Evolutionary conservation across 2,797 vertebrate genomes (phyloP).

Genomic region (Meriones psammophilus): DNA sequence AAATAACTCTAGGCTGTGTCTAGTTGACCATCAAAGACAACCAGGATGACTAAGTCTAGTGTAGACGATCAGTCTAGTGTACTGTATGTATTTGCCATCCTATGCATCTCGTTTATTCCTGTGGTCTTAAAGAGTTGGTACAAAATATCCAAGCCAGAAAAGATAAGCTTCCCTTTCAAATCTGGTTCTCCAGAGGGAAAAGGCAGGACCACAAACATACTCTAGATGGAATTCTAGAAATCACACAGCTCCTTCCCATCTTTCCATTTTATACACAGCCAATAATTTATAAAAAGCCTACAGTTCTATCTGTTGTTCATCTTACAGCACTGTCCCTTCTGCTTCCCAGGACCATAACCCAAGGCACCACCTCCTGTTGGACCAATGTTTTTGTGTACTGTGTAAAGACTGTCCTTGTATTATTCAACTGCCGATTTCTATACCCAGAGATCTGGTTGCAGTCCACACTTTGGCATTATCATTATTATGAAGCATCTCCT

Average conservation of each 20-base stretch:
- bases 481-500: no score
- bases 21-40: background rate
- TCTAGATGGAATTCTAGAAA: slow-evolving; percentile 26
- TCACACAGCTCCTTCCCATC: background rate
- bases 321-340: background rate
- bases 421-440: no score
- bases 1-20: background rate
- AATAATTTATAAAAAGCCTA: background rate
- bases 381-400: no score
- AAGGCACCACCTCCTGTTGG: background rate
- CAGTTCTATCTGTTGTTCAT: background rate
- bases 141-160: background rate
- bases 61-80: background rate
- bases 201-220: background rate
- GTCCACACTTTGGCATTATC: no score
- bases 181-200: background rate
- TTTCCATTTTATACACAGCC: background rate
- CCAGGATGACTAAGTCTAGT: no score
- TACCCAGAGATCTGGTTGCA: no score
- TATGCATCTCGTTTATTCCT: background rate
- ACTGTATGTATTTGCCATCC: background rate
- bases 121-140: background rate
- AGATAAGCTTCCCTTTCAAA: background rate
- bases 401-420: no score
- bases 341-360: background rate